Base-by-base conservation (phyloP, 2,797 vertebrate species). In the Cheirogaleus major region DNA sequence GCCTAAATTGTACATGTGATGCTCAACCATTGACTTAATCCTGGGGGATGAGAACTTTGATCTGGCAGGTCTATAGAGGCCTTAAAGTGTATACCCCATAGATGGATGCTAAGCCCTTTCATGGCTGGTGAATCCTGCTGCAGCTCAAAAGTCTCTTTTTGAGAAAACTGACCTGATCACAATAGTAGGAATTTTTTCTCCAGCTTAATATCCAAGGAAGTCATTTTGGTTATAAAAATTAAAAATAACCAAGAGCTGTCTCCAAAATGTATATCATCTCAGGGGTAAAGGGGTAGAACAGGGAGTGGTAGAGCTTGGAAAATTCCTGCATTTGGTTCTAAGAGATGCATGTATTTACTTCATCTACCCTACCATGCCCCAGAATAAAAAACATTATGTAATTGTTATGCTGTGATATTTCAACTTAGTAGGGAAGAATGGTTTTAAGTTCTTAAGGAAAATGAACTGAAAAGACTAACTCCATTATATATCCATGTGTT, bases 371-470 rank as follows among this genome's bases (percentile, higher is more conserved):
- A 80, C 50, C 7, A 43, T 14, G 72, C 18, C 45, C 55, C 43
- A 88, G 85, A 76, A 85, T 72, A 55, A 92, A 93, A 96, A 94
- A 61, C 81, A 73, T 76, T 50, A 87, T 12, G 23, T 73, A 72
- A 65, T 81, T 92, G 27, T 81, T 95, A 50, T 10, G 13, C 73
- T 69, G 75, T 89, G 83, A 65, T 87, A 67, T 52, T 95, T 95
- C 67, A 83, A 15, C 22, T 82, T 65, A 76, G 52, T 73, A 57
- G 38, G 76, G 45, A 95, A 88, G 20, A 61, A 72, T 70, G 20
- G 70, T 96, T 90, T 84, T 41, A 86, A 85, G 15, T 48, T 87
- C 32, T 91, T 97, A 45, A 63, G 76, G 80, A 57, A 72, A 86
- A 79, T 61, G 18, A 63, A 45, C 23, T 73, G 59, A 89, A 79